phyloP scores from a whole-genome alignment of 1,140 invertebrate species.

The Plodia interpunctella region DNA sequence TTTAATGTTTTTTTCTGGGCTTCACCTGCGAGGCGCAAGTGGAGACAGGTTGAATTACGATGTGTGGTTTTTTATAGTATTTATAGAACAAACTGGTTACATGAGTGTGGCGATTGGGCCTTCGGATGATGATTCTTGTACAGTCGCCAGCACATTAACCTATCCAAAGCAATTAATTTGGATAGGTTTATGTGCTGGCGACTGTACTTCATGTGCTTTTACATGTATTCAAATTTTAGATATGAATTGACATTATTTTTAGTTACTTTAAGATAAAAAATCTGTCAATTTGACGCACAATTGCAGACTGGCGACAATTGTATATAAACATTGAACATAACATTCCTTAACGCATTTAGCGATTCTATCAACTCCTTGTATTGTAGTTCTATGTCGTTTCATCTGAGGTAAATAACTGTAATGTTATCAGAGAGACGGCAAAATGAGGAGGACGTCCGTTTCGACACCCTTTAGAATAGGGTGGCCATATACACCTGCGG shows the following conservation, averaged over 20 bases:
- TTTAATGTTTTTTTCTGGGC: neutral
- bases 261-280: too few relatives aligned
- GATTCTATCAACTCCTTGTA: neutral
- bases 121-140: neutral
- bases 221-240: too few relatives aligned
- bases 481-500: neutral
- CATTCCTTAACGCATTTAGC: neutral
- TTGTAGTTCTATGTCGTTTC: neutral
- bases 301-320: too few relatives aligned
- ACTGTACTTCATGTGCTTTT: too few relatives aligned
- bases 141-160: too few relatives aligned
- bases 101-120: neutral
- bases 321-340: neutral
- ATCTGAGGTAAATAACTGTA: constrained; percentile 1
- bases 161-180: too few relatives aligned
- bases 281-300: too few relatives aligned
- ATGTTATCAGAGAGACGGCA: neutral
- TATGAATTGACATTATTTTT: too few relatives aligned
- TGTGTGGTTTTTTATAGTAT: neutral
- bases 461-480: neutral
- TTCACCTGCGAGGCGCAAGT: neutral
- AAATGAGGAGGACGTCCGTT: neutral
- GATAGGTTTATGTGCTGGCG: too few relatives aligned
- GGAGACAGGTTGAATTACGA: constrained; percentile 4
- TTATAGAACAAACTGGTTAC: constrained; percentile 2